phyloP scores from a whole-genome alignment of 2,888 invertebrate species.

The Helicoverpa assulta region DNA sequence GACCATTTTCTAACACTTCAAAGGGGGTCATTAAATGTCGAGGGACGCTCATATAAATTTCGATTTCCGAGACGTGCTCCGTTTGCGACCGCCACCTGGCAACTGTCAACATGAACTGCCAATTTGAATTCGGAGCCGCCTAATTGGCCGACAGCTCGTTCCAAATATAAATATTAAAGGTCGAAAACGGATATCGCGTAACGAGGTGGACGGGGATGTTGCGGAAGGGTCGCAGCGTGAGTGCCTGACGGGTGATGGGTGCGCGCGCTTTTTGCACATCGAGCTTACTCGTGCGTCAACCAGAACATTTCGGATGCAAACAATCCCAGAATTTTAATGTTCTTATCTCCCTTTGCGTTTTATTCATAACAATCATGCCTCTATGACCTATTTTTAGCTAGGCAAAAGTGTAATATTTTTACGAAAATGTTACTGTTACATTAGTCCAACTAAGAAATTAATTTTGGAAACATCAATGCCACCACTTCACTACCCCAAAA shows the following conservation, averaged over 20 bases:
- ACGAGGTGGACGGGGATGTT: slow-evolving; percentile 64
- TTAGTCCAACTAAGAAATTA: not conserved
- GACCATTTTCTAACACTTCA: slow-evolving; percentile 86
- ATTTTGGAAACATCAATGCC: not conserved
- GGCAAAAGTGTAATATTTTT: not conserved
- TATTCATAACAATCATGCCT: slow-evolving; percentile 12
- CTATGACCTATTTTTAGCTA: not conserved
- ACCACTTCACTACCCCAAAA: not conserved
- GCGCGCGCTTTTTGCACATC: slow-evolving; percentile 58
- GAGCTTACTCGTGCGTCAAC: slow-evolving; percentile 52
- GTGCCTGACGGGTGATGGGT: slow-evolving; percentile 44
- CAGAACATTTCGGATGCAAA: slow-evolving; percentile 55
- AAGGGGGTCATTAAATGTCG: slow-evolving; percentile 85
- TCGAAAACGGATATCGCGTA: slow-evolving; percentile 72
- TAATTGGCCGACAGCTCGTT: slow-evolving; percentile 84
- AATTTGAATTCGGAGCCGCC: slow-evolving; percentile 79
- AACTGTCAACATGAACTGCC: slow-evolving; percentile 84
- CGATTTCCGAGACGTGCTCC: slow-evolving; percentile 73
- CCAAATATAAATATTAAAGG: slow-evolving; percentile 81
- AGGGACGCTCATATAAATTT: slow-evolving; percentile 76
- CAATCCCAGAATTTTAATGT: slow-evolving; percentile 53
- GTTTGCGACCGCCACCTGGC: slow-evolving; percentile 80
- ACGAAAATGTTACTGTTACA: too few relatives aligned
- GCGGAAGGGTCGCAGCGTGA: slow-evolving; percentile 56
- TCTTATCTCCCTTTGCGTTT: slow-evolving; percentile 37